Evolutionary conservation across 1,140 invertebrate species (phyloP).

Genomic region (Hylaeus anthracinus): DNA sequence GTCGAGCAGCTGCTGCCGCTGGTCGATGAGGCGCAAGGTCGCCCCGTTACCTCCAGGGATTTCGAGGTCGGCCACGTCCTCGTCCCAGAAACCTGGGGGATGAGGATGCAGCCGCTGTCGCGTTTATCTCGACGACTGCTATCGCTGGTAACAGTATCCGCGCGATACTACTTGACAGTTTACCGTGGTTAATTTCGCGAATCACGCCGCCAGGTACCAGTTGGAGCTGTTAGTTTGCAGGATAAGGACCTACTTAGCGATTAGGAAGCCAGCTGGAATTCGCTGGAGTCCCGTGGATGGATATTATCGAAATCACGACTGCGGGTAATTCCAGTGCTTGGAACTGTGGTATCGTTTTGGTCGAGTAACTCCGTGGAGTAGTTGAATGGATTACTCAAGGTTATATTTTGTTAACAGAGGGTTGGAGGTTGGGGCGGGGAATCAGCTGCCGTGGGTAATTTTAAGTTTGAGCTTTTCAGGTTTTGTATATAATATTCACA

Average conservation of each 20-base stretch:
- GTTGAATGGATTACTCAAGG: background rate
- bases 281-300: background rate
- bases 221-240: slow-evolving; percentile 2
- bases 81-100: slow-evolving; percentile 48
- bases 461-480: too few species aligned
- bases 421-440: too few species aligned
- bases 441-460: too few species aligned
- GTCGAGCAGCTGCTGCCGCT: slow-evolving; percentile 46
- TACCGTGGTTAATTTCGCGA: slow-evolving; percentile 56
- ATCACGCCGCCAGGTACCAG: slow-evolving; percentile 33
- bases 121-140: slow-evolving; percentile 26
- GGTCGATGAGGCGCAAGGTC: slow-evolving; percentile 60
- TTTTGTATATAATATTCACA: too few species aligned
- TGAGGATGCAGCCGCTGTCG: slow-evolving; percentile 11
- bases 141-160: slow-evolving; percentile 52
- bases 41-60: slow-evolving; percentile 66
- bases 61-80: slow-evolving; percentile 64
- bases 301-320: background rate
- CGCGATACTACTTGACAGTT: slow-evolving; percentile 28
- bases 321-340: too few species aligned
- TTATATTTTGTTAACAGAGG: too few species aligned
- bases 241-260: slow-evolving; percentile 28
- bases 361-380: too few species aligned
- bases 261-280: background rate
- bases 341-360: too few species aligned